Conservation (phyloP, 2,888 invertebrate genomes). For the Amphiduros pacificus region DNA sequence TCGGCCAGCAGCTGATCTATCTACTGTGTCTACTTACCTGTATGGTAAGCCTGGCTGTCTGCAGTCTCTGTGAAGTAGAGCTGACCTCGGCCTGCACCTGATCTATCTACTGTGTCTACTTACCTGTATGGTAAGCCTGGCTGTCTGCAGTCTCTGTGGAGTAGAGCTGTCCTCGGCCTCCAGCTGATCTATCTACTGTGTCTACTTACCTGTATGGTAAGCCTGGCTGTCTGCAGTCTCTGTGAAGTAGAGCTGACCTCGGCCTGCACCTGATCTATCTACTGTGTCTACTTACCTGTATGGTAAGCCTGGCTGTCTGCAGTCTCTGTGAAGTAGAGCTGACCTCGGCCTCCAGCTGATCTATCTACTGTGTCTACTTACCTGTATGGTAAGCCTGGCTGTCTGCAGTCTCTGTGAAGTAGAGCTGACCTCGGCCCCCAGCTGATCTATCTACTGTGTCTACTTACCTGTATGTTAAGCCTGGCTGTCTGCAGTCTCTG, state of each 20-base stretch:
- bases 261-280: constrained; percentile 42
- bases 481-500: constrained; percentile 45
- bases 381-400: constrained; percentile 45
- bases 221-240: constrained; percentile 42
- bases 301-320: constrained; percentile 40
- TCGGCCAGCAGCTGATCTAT: constrained; percentile 46
- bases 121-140: constrained; percentile 47
- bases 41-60: constrained; percentile 41
- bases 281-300: constrained; percentile 43
- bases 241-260: constrained; percentile 47
- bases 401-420: constrained; percentile 47
- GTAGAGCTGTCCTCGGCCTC: constrained; percentile 45
- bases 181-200: constrained; percentile 41
- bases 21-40: constrained; percentile 44
- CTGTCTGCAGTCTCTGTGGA: constrained; percentile 44
- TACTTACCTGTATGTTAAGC: constrained; percentile 42
- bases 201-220: constrained; percentile 42
- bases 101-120: constrained; percentile 31
- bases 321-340: constrained; percentile 46
- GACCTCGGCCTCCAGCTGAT: constrained; percentile 46
- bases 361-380: constrained; percentile 34
- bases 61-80: constrained; percentile 45
- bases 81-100: constrained; percentile 46
- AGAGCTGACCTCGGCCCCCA: constrained; percentile 43
- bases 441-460: constrained; percentile 41